A percentile compares a stretch with the other conserved stretches of the same genome.
Evolutionary conservation across 2,888 invertebrate genomes (phyloP).

Genomic region (Nineta flava): DNA sequence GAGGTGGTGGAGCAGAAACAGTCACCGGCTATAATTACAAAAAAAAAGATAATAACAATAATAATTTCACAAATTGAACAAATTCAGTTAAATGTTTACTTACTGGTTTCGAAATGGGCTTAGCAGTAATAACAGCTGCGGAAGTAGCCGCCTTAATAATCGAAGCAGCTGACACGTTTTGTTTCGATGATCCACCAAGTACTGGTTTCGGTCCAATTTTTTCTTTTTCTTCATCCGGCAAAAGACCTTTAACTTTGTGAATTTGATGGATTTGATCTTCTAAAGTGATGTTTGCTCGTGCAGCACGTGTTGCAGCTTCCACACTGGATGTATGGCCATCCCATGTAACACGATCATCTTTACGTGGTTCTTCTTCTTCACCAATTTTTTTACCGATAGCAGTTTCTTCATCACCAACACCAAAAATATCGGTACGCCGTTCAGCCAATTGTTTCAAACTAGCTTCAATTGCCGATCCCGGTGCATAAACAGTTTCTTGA

Average conservation of each 20-base stretch:
- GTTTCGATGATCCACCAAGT: slow-evolving; percentile 24
- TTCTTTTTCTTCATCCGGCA: slow-evolving; percentile 92
- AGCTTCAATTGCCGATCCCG: slow-evolving; percentile 83
- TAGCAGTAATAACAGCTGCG: slow-evolving; percentile 27
- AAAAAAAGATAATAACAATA: neutral
- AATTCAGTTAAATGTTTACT: neutral
- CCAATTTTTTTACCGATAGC: slow-evolving; percentile 98
- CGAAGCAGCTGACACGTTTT: slow-evolving; percentile 18
- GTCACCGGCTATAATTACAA: slow-evolving; percentile 16
- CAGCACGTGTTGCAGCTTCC: slow-evolving; percentile 87
- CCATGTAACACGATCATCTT: slow-evolving; percentile 91
- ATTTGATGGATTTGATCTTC: slow-evolving; percentile 97
- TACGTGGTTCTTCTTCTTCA: slow-evolving; percentile 65
- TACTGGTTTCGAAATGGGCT: slow-evolving; percentile 22
- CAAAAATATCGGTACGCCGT: slow-evolving; percentile 99
- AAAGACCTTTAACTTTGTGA: slow-evolving; percentile 85
- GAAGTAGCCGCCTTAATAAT: slow-evolving; percentile 15
- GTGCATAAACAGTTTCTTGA: slow-evolving; percentile 70
- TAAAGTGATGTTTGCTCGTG: slow-evolving; percentile 85
- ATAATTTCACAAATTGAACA: too few relatives aligned
- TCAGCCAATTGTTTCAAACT: slow-evolving; percentile 92
- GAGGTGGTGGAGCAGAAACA: slow-evolving; percentile 29
- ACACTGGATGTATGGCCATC: slow-evolving; percentile 96
- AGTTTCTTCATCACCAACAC: slow-evolving; percentile 96
- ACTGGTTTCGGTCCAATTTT: slow-evolving; percentile 89